phyloP scores from a whole-genome alignment of 1,140 invertebrate species.

The Drosophila pachea region DNA sequence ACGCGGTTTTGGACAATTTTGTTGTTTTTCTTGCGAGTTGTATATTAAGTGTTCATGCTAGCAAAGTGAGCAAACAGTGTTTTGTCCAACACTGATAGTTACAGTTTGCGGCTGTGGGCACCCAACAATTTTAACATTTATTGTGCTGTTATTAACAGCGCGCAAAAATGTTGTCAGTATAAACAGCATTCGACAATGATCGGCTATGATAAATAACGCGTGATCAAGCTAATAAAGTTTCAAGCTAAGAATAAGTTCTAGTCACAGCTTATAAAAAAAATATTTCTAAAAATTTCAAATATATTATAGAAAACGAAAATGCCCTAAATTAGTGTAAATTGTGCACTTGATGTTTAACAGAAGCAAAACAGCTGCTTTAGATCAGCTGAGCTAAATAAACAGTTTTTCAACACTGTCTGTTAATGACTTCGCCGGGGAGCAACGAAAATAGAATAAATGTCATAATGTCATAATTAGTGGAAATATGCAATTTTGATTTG shows the following conservation, averaged over 20 bases:
- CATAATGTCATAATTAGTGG: not conserved
- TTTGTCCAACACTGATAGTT: constrained; percentile 5
- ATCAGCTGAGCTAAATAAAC: constrained; percentile 4
- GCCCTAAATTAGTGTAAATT: no score
- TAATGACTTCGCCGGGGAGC: not conserved
- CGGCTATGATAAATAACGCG: not conserved
- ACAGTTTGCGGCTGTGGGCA: constrained; percentile 1
- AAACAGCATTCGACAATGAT: not conserved
- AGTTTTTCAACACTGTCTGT: not conserved
- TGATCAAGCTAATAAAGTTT: not conserved
- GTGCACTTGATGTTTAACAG: not conserved
- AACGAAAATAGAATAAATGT: constrained; percentile 1
- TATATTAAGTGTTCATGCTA: constrained; percentile 24
- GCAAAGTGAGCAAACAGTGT: constrained; percentile 14
- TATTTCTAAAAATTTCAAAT: no score
- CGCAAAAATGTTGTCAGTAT: not conserved
- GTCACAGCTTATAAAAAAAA: no score
- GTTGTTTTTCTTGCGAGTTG: constrained; percentile 45
- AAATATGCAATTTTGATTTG: not conserved
- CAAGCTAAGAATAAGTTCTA: no score
- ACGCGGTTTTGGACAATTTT: constrained; percentile 44
- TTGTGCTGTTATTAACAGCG: constrained; percentile 5
- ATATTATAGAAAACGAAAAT: no score
- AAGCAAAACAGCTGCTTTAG: not conserved
- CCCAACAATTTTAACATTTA: constrained; percentile 1